Percentiles rank a stretch among this genome's conserved stretches.
These are phyloP conservation scores for Rhysida immarginata DNA, from an alignment of 1,140 invertebrate genomes.

Conservation along the genomic window DNA sequence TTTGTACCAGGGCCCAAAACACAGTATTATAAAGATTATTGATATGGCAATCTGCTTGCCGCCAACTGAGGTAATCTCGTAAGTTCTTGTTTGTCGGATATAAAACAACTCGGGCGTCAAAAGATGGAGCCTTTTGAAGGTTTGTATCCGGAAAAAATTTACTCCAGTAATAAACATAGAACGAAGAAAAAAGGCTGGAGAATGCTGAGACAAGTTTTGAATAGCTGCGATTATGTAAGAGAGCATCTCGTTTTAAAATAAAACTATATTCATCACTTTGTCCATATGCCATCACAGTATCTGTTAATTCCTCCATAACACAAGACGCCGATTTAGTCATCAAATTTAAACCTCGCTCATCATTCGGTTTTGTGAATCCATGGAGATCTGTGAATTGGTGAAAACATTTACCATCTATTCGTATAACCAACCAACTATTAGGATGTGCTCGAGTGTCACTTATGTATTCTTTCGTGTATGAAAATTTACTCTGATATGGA, in stretches of 20 bases:
- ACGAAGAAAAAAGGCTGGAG: constrained; percentile 72
- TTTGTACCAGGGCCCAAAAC: constrained; percentile 79
- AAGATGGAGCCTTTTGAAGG: constrained; percentile 69
- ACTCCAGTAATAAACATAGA: constrained; percentile 76
- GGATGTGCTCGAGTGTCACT: constrained; percentile 58
- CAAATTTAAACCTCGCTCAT: constrained; percentile 57
- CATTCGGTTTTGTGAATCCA: constrained; percentile 83
- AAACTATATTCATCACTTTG: constrained; percentile 98
- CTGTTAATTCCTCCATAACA: constrained; percentile 75
- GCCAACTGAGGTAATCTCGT: constrained; percentile 86
- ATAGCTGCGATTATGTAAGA: constrained; percentile 58
- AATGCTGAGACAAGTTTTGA: constrained; percentile 71
- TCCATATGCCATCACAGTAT: constrained; percentile 72
- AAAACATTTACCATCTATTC: constrained; percentile 44
- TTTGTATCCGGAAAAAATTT: constrained; percentile 51
- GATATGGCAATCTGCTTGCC: constrained; percentile 93
- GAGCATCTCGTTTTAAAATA: constrained; percentile 58
- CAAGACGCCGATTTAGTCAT: constrained; percentile 71
- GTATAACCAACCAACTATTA: constrained; percentile 40
- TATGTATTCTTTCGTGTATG: constrained; percentile 74
- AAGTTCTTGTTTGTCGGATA: constrained; percentile 80
- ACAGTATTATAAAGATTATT: constrained; percentile 96
- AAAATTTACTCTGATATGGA: constrained; percentile 51
- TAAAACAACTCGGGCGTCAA: constrained; percentile 73
- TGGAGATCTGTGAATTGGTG: constrained; percentile 78